Evolutionary conservation across 2,888 invertebrate genomes (phyloP).

Genomic region (Phragmatobia fuliginosa): DNA sequence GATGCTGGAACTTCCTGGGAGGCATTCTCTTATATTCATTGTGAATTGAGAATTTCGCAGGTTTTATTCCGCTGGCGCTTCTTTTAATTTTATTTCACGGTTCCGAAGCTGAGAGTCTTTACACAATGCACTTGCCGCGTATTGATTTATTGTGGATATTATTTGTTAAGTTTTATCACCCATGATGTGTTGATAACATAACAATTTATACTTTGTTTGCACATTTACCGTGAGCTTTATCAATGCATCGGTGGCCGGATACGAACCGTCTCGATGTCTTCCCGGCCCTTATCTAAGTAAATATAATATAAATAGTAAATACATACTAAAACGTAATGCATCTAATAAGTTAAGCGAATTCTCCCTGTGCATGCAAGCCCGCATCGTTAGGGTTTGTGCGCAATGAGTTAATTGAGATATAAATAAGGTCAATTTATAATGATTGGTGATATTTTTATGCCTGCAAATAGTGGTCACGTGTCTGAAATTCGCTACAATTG

Average conservation of each 20-base stretch:
- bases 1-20: slow-evolving; percentile 62
- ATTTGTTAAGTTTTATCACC: slow-evolving; percentile 39
- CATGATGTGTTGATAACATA: slow-evolving; percentile 43
- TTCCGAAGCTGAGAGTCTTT: slow-evolving; percentile 22
- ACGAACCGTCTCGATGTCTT: slow-evolving; percentile 71
- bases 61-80: slow-evolving; percentile 49
- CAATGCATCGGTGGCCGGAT: slow-evolving; percentile 73
- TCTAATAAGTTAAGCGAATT: slow-evolving; percentile 43
- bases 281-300: slow-evolving; percentile 71
- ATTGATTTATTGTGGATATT: slow-evolving; percentile 17
- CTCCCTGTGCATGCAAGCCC: slow-evolving; percentile 57
- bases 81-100: slow-evolving; percentile 40
- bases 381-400: slow-evolving; percentile 70
- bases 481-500: slow-evolving; percentile 79
- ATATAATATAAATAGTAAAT: slow-evolving; percentile 58
- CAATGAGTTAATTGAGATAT: slow-evolving; percentile 79
- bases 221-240: slow-evolving; percentile 68
- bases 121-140: slow-evolving; percentile 20
- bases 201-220: slow-evolving; percentile 61
- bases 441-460: slow-evolving; percentile 74
- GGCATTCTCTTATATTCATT: slow-evolving; percentile 49
- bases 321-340: slow-evolving; percentile 42
- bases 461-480: slow-evolving; percentile 84
- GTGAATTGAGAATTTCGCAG: slow-evolving; percentile 38
- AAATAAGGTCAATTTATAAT: slow-evolving; percentile 77